Base-by-base conservation (phyloP, 2,797 vertebrate genomes). In the Sebastes hubbsi region DNA sequence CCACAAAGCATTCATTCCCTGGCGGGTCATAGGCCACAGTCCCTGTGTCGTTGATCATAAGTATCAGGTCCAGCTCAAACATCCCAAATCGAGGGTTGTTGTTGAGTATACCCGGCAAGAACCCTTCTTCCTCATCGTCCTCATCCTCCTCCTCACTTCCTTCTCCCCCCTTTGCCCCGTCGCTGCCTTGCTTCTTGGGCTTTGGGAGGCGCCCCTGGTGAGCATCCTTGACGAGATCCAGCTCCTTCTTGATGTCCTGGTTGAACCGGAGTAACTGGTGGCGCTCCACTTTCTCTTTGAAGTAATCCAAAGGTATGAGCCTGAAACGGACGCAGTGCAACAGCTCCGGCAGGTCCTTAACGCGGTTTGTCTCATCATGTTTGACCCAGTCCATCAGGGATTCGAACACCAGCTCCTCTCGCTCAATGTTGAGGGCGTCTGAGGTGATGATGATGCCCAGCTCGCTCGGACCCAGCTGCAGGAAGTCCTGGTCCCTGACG, bases 21-120 rank as follows among this genome's bases (percentile, higher is more conserved):
- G 84, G 93, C 0, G 97, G 97, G 3, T 99, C 98, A 0, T 99
- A 99, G 24, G 97, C 99, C 86, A 99, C 96, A 0, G 97, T 96
- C 5, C 98, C 99, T 0, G 94, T 96, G 89, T 96, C 92, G 0
- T 95, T 99, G 88, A 99, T 95, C 98, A 99, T 97, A 76, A 99
- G 95, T 77, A 99, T 97, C n/a, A 99, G 95, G 83, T 99, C 96
- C 64, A 96, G 96, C 36, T 97, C 95, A 92, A 99, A 99, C 99
- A 99, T 99, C 78, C 98, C 99, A 49, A 99, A 99, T 59, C 99
- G 97, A 87, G 97, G 96, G 1, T 98, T 99, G 89, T 99, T 96
- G 2, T 99, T 99, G 77, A 99, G 93, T 83, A 99, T 97, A 18
- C 97, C 98, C 0, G 98, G 98, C 4, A 99, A 95, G 60, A 92